Conservation (phyloP, 2,797 vertebrate species). For the Eupleurogrammus muticus region DNA sequence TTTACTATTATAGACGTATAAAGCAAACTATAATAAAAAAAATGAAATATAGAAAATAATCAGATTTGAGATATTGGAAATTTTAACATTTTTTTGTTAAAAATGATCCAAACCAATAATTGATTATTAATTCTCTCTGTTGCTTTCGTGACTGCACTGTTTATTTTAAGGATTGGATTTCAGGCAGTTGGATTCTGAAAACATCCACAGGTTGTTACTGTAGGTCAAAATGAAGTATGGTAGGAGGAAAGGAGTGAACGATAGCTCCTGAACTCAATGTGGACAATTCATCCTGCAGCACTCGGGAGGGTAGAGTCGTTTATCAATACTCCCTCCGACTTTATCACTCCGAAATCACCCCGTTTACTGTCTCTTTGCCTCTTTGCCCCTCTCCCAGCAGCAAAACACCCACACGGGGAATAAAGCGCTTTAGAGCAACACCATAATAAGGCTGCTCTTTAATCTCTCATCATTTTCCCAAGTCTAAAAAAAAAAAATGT, state of each 20-base stretch:
- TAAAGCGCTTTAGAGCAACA: constrained; percentile 56
- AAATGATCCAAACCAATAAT: too few species aligned
- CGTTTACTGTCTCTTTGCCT: constrained; percentile 5
- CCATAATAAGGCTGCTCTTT: constrained; percentile 60
- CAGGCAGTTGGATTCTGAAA: background rate
- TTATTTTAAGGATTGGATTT: background rate
- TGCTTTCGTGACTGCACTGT: background rate
- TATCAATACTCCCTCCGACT: constrained; percentile 32
- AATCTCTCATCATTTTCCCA: constrained; percentile 61
- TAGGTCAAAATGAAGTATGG: background rate
- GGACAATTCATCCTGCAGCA: constrained; percentile 12
- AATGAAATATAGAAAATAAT: too few species aligned
- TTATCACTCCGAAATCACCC: constrained; percentile 27
- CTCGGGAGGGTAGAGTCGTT: background rate
- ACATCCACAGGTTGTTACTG: background rate
- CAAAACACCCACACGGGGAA: constrained; percentile 62
- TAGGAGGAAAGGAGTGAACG: background rate
- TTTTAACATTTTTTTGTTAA: too few species aligned
- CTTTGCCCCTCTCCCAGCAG: constrained; percentile 6
- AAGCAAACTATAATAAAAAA: too few species aligned
- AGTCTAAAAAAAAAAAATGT: constrained; percentile 51
- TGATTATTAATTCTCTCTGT: too few species aligned
- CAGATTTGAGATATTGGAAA: too few species aligned
- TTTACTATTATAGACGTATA: too few species aligned
- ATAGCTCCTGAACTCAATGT: constrained; percentile 16